Evolutionary conservation across 1,140 invertebrate species (phyloP), one percentile per base, ranked within the genome.

Genomic region (Chionoecetes opilio): DNA sequence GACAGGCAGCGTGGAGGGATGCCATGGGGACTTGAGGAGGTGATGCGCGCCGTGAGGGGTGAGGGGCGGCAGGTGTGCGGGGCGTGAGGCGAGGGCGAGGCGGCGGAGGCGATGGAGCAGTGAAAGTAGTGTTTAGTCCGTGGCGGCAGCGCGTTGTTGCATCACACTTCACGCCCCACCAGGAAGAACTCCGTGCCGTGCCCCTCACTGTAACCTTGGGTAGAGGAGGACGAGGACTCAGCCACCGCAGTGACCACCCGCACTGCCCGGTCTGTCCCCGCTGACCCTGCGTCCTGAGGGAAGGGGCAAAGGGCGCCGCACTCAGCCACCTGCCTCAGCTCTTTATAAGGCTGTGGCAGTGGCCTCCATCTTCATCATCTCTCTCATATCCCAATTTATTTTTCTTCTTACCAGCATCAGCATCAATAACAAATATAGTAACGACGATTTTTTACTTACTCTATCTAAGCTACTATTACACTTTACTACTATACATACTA

Each of bases 11-110:
- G 21, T 17, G 9, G 21, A 53, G 41, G 11, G 21, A 9, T 17
- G 11, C 46, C 46, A 9, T 53, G 46, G 21, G 46, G 11, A 53
- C 11, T 17, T 14, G 11, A 53, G 2, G 46, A n/a, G 46, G 46
- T 17, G 46, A 17, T 53, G 46, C 46, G 46, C 17, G 87, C 41
- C 87, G 6, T 35, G n/a, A 31, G 37, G 2, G n/a, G n/a, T 89
- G 37, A 29, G 9, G 35, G 87, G 87, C 87, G 87, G 37, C 87
- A 89, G 41, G 87, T 89, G n/a, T 41, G 87, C 87, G 29, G 87
- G 87, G 8, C 87, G 35, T 34, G 87, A 29, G 31, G 87, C 41
- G 87, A 38, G 29, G 87, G 37, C 85, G 37, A 37, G 8, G 8
- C 0, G n/a, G n/a, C 46, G 46, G 46, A 9, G 46, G 46, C n/a